Base-by-base conservation (phyloP, 2,113 vertebrate species). In the Neopipo cinnamomea region DNA sequence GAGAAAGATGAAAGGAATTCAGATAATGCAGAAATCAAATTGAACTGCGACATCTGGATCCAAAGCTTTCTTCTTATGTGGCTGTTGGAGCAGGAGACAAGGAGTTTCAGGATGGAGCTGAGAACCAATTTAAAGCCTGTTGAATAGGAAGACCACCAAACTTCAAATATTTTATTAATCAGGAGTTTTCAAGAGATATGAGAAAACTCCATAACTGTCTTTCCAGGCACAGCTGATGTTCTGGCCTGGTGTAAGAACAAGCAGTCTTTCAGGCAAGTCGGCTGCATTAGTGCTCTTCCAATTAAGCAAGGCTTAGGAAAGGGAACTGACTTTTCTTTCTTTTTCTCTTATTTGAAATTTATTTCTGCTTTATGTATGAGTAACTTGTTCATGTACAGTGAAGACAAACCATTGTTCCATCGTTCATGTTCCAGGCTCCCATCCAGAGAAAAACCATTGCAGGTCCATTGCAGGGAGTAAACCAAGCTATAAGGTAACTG, bases 1-100 rank as follows among this genome's bases (percentile, higher is more conserved):
- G 62, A 85, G 66, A 89, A 84, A 92, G 78, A 89, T 46, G 10
- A 83, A 97, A 94, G 27, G 46, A 63, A 92, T 87, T 70, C 44
- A 53, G 62, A 67, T 49, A 85, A 28, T 92, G 59, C 33, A 89
- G 75, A 80, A 93, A 68, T 63, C 33, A 91, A 89, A 79, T 5
- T 77, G 67, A 88, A 72, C 47, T 73, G 37, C 77, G 88, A 58
- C 74, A 88, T 74, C 78, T 91, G 71, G 53, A 88, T 90, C 63
- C 62, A 82, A 72, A 91, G 16, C 1, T 0, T 58, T 85, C 28
- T 30, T 84, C 47, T 65, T 52, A 27, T 6, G 11, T 72, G 58
- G 44, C 25, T 62, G 14, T 3, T 33, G 21, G 8, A 76, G 6
- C 12, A 33, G 82, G 44, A 75, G 27, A 74, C 8, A n/a, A 33